Evolutionary conservation across 2,888 invertebrate genomes (phyloP), one percentile per base, ranked within the genome.

Genomic region (Anticlea derivata): DNA sequence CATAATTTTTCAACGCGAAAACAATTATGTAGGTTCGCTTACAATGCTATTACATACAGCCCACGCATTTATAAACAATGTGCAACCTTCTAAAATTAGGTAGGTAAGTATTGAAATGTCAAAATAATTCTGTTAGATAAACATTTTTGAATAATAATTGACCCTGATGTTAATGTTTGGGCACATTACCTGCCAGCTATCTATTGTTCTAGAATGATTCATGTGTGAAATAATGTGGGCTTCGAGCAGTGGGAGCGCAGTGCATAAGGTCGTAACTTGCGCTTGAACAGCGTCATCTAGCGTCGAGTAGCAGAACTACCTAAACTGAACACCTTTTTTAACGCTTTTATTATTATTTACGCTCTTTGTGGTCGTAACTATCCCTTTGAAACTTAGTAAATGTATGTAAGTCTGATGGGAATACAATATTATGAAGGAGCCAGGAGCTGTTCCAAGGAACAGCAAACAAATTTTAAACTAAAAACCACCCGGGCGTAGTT

Each of bases 41-140:
- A 40, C 40, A 50, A 50, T 31, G 31, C 26, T 43, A 1, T 10
- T 37, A 22, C 31, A 33, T n/a, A n/a, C n/a, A 7, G 33, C 50
- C 31, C 37, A 47, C 46, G 13, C 35, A 17, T 22, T 29, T 23
- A n/a, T 0, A 3, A 46, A 58, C 58, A 55, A 52, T 49, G 46
- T 43, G 7, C 38, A 41, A 27, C 51, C 55, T 58, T 58, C 39
- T 17, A 10, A 44, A 48, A 23, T 27, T 37, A 43, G 29, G 13
- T 4, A 17, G 17, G 29, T 45, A 47, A 40, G 8, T 39, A 51
- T 49, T 57, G 50, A 53, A 60, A 57, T 55, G 57, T 57, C 60
- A 57, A 51, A 57, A 57, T 37, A 37, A 35, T 43, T 53, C 30
- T 24, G 31, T 37, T 29, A 50, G 52, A 35, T 37, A 35, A 46